Percentiles rank a stretch among this genome's conserved stretches.
Evolutionary conservation across 2,113 vertebrate species (phyloP).

Genomic region (Rhynchomys soricoides): DNA sequence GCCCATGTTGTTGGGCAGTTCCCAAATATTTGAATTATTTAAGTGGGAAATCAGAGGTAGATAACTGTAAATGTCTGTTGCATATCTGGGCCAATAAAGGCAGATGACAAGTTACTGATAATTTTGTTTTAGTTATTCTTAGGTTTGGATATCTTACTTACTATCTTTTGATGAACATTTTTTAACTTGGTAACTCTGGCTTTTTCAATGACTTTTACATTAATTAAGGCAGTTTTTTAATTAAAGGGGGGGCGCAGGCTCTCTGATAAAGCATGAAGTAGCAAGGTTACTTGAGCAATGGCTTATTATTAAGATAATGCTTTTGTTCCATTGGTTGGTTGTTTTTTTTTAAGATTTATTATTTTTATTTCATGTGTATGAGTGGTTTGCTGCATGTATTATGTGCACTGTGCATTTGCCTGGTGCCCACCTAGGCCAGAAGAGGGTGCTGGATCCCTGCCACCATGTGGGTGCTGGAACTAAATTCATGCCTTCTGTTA

Average conservation of each 20-base stretch:
- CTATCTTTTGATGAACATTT: not conserved
- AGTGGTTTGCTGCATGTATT: not conserved
- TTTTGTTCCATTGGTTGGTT: not conserved
- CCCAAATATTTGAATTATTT: slow-evolving; percentile 19
- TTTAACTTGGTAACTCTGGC: not conserved
- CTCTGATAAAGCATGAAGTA: not conserved
- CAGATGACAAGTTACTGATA: not conserved
- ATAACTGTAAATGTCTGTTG: slow-evolving; percentile 4
- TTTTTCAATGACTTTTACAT: slow-evolving; percentile 43
- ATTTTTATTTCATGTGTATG: not conserved
- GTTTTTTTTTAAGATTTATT: not conserved
- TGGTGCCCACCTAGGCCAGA: not conserved
- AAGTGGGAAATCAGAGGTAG: not conserved
- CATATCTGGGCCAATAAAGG: slow-evolving; percentile 44
- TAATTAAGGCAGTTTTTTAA: slow-evolving; percentile 48
- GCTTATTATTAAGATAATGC: not conserved
- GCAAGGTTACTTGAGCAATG: not conserved
- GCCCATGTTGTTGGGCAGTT: not conserved
- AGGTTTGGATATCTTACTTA: slow-evolving; percentile 27
- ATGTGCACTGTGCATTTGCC: not conserved
- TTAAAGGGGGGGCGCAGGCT: not conserved
- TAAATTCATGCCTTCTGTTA: not conserved
- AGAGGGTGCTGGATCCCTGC: not conserved
- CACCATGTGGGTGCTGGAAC: not conserved
- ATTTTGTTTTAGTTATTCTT: slow-evolving; percentile 52